A percentile compares a stretch with the other conserved stretches of the same genome.
phyloP scores from a whole-genome alignment of 2,113 vertebrate species.

The Alces alces region DNA sequence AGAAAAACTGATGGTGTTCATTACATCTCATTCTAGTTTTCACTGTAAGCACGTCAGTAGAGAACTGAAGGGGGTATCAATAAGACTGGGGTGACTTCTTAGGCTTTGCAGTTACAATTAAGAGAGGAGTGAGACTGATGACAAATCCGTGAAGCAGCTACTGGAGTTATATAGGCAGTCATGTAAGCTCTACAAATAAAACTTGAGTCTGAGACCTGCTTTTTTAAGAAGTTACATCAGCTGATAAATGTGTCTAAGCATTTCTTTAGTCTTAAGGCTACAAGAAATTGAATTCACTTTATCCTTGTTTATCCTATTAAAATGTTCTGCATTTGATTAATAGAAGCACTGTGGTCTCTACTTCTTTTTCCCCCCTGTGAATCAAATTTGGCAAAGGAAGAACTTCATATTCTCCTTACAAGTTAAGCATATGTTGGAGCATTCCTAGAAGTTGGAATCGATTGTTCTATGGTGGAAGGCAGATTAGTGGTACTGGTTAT shows the following conservation, averaged over 20 bases:
- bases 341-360: not conserved
- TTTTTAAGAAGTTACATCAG: not conserved
- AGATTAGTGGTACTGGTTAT: not conserved
- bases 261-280: constrained; percentile 1
- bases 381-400: not conserved
- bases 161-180: not conserved
- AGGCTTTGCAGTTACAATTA: not conserved
- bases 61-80: not conserved
- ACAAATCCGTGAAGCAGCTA: not conserved
- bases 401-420: not conserved
- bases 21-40: constrained; percentile 13
- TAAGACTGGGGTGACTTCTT: not conserved
- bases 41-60: not conserved
- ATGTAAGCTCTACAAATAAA: not conserved
- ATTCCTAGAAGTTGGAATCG: not conserved
- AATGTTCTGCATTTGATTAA: not conserved
- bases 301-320: not conserved
- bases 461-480: not conserved
- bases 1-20: not conserved
- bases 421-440: not conserved
- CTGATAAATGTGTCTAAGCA: not conserved
- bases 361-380: not conserved
- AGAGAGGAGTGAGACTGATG: not conserved
- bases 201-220: not conserved
- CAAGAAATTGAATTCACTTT: not conserved